phyloP scores from a whole-genome alignment of 2,888 invertebrate genomes.

The Temnothorax rugatulus region DNA sequence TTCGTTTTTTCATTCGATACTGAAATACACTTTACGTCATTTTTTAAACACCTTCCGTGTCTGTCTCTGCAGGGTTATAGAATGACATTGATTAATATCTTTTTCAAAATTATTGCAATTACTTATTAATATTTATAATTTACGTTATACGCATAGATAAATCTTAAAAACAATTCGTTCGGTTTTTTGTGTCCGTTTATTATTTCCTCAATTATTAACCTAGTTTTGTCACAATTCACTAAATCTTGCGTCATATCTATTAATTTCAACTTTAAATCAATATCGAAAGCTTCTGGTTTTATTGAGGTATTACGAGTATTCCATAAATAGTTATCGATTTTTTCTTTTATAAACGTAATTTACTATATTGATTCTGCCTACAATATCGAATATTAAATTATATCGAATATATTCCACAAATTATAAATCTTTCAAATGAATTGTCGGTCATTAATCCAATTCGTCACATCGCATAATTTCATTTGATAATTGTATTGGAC shows the following conservation, averaged over 20 bases:
- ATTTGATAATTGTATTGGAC: conserved; percentile 45
- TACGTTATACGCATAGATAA: not conserved
- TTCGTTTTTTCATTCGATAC: not conserved
- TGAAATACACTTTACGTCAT: not conserved
- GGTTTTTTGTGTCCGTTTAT: not conserved
- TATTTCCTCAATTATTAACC: not conserved
- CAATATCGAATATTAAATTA: conserved; percentile 13
- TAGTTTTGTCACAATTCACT: not conserved
- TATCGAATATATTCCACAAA: conserved; percentile 20
- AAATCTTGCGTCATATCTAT: conserved; percentile 5
- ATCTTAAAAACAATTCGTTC: not conserved
- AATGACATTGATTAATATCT: not conserved
- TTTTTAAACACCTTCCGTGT: not conserved
- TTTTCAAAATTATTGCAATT: not conserved
- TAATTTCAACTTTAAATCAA: conserved; percentile 7
- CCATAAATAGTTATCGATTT: conserved; percentile 1
- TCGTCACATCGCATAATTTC: conserved; percentile 19
- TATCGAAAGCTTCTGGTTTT: conserved; percentile 18
- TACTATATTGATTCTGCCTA: conserved; percentile 2
- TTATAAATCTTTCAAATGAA: conserved; percentile 41
- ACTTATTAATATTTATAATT: not conserved
- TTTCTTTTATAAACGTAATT: conserved; percentile 25
- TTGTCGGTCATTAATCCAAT: conserved; percentile 37
- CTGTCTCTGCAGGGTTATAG: not conserved
- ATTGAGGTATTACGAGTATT: conserved; percentile 14